Conservation (phyloP, 2,888 invertebrate genomes). For the Stegophylla sp. region DNA sequence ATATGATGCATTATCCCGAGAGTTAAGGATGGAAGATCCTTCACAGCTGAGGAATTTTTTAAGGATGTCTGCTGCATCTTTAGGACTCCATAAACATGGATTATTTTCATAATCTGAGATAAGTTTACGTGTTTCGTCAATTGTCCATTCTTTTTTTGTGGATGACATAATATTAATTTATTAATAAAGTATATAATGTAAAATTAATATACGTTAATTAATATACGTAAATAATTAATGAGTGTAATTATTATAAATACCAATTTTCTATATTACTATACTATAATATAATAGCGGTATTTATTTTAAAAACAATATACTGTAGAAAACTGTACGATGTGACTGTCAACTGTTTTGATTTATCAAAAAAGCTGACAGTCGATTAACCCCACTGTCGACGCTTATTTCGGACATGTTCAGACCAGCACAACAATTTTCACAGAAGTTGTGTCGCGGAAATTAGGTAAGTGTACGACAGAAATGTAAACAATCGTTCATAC, state of each 20-base stretch:
- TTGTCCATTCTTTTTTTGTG: background rate
- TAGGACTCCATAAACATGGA: too few relatives aligned
- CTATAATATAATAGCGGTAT: too few relatives aligned
- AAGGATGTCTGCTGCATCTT: too few relatives aligned
- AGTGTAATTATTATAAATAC: too few relatives aligned
- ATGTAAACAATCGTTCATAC: too few relatives aligned
- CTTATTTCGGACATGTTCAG: slow-evolving; percentile 24
- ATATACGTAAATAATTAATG: too few relatives aligned
- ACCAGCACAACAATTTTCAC: background rate
- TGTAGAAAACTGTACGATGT: too few relatives aligned
- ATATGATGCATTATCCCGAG: slow-evolving; percentile 2
- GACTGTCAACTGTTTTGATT: slow-evolving; percentile 4
- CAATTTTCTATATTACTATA: too few relatives aligned
- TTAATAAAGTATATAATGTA: background rate
- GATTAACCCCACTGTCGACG: background rate
- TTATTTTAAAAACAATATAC: too few relatives aligned
- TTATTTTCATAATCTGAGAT: background rate
- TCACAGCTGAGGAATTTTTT: background rate
- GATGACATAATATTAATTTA: too few relatives aligned
- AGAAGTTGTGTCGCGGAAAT: background rate
- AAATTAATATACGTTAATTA: too few relatives aligned
- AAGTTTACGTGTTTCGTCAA: background rate
- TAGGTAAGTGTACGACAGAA: too few relatives aligned
- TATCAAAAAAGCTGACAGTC: background rate
- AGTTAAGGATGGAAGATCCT: background rate